Evolutionary conservation across 2,797 vertebrate species (phyloP), one percentile per base, ranked within the genome.

Genomic region (Lutjanus campechanus): DNA sequence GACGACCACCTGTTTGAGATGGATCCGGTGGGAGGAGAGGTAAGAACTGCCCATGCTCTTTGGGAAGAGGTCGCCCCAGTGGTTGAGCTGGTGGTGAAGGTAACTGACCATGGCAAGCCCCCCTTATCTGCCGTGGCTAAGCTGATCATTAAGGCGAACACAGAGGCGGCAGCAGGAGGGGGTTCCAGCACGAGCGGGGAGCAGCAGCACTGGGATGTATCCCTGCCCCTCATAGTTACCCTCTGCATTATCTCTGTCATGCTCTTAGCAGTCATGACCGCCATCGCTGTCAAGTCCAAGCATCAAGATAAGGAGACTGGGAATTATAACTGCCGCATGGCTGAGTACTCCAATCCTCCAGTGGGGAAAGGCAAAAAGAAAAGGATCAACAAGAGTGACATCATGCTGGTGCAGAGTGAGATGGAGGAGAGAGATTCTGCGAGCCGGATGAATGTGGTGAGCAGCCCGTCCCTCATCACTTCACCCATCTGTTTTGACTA

Each of bases 401-500:
- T 99, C 96, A 99, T 99, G 98, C 95, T 99, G 93, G 98, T 99
- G 93, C 98, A 98, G 95, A 99, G 98, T 80, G 98, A 99, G 92
- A 98, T 98, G 87, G 98, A 99, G 91, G 98, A 99, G 93, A 96
- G 98, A 87, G 98, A 99, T 91, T 97, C 98, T 86, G 97, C 97
- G 86, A 99, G 98, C 91, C 97, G 98, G 89, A 99, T 99, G 98
- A 99, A 99, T 2, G 98, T 99, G 95, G 98, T 99, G 93, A 99
- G 98, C 97, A 99, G 98, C 93, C 97, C 98, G 40, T 99, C 98
- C 72, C 95, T 99, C 94, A 98, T 98, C 94, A 99, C 98, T 84
- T 99, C 98, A 69, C 98, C 98, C 78, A 98, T 99, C 95, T 99
- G 98, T 94, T 99, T 99, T 92, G 98, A 99, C 96, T 99, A 99